Evolutionary conservation across 2,797 vertebrate species (phyloP).

Genomic region (Psittacula echo): DNA sequence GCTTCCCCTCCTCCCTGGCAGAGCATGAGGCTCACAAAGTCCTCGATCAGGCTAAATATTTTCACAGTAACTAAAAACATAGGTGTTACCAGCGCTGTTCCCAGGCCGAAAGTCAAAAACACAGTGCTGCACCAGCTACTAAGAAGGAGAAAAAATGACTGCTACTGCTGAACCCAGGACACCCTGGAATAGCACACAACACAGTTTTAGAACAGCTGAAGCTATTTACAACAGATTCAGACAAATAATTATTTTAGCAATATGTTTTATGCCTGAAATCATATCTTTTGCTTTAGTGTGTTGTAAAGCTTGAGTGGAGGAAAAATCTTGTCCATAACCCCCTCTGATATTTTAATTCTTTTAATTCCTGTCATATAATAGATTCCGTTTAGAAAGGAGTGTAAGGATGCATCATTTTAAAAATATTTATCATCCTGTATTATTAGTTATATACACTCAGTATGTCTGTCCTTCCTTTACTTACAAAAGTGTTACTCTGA

Average conservation of each 20-base stretch:
- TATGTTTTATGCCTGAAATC: neutral
- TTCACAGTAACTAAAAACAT: too few species aligned
- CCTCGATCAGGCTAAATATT: too few species aligned
- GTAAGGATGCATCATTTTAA: neutral
- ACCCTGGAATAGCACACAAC: neutral
- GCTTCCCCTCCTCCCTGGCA: too few species aligned
- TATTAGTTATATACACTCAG: neutral
- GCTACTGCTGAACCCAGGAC: too few species aligned
- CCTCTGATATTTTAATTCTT: neutral
- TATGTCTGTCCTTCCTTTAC: neutral
- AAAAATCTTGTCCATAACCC: neutral
- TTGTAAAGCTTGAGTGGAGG: neutral
- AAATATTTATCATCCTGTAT: neutral
- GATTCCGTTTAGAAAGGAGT: neutral
- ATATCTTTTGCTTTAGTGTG: neutral
- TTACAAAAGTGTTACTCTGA: neutral
- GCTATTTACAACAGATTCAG: neutral
- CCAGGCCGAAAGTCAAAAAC: too few species aligned
- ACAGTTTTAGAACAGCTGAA: neutral
- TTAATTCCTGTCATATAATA: neutral
- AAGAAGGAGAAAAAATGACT: too few species aligned
- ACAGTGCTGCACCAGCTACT: too few species aligned
- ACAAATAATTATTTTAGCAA: neutral
- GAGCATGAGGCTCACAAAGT: too few species aligned
- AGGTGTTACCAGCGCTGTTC: too few species aligned